Conservation (phyloP, 2,113 vertebrate genomes). For the Aegithalos caudatus region DNA sequence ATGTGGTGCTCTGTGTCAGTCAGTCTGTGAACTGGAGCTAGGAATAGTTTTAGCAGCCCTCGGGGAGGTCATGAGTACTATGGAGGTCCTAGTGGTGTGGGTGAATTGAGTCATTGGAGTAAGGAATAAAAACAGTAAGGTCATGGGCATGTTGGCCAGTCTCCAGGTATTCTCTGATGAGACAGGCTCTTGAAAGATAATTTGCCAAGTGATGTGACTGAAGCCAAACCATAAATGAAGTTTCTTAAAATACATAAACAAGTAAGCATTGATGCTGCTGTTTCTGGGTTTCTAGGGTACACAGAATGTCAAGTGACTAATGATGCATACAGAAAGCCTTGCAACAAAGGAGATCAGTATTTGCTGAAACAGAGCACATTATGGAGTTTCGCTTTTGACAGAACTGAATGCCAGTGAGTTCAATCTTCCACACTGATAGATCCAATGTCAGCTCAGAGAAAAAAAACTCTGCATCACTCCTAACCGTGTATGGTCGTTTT, state of each 20-base stretch:
- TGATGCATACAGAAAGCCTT: slow-evolving; percentile 30
- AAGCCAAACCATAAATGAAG: neutral
- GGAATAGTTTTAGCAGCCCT: neutral
- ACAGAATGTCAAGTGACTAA: neutral
- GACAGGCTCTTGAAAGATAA: neutral
- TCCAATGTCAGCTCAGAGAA: neutral
- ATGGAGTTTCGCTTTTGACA: neutral
- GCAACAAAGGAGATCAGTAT: slow-evolving; percentile 27
- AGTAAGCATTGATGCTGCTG: neutral
- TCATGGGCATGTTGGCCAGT: neutral
- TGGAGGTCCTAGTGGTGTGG: neutral
- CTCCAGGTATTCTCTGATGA: neutral
- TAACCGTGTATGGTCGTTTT: neutral
- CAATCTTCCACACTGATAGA: neutral
- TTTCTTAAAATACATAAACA: slow-evolving; percentile 24
- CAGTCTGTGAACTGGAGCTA: neutral
- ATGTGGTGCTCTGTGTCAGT: neutral
- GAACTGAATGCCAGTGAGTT: neutral
- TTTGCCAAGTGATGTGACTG: neutral
- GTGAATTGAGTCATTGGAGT: neutral
- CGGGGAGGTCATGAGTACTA: neutral
- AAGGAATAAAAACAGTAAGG: neutral
- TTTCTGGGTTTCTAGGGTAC: slow-evolving; percentile 6
- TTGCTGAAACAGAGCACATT: slow-evolving; percentile 15
- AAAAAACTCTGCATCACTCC: neutral